Conservation (phyloP, 92 coral and sea anemone genomes). For the Pocillopora grandis region DNA sequence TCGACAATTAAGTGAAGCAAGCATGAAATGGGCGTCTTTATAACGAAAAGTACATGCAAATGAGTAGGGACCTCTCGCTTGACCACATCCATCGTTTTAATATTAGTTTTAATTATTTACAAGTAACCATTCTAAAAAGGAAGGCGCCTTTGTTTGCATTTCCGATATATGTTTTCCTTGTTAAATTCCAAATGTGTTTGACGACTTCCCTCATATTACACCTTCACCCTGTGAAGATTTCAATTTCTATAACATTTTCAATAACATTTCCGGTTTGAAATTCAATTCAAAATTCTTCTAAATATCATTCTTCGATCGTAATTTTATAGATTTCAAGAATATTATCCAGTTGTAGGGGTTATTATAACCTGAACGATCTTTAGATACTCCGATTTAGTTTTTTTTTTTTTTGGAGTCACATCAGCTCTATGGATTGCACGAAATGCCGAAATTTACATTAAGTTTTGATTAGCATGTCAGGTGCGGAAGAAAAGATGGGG, state of each 20-base stretch:
- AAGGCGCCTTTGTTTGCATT: constrained; percentile 2
- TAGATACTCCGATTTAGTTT: background rate
- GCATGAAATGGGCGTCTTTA: background rate
- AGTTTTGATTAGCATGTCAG: background rate
- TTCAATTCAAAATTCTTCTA: background rate
- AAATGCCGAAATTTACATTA: constrained; percentile 5
- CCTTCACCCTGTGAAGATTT: background rate
- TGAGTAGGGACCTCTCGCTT: background rate
- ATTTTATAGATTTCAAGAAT: background rate
- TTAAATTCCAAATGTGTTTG: background rate
- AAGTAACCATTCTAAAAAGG: background rate
- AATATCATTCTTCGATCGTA: background rate
- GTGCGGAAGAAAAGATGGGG: background rate
- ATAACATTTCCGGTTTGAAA: background rate
- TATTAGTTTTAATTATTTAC: constrained; percentile 7
- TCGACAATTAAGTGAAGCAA: no score
- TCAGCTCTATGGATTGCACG: background rate
- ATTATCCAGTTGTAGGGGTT: background rate
- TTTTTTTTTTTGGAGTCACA: background rate
- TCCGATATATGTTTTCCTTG: constrained; percentile 4
- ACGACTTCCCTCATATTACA: background rate
- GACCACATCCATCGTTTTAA: background rate
- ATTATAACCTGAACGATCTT: background rate
- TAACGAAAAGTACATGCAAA: background rate
- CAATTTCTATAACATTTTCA: background rate